Base-by-base conservation (phyloP, 2,113 vertebrate genomes). In the Neolamprologus kungweensis region DNA sequence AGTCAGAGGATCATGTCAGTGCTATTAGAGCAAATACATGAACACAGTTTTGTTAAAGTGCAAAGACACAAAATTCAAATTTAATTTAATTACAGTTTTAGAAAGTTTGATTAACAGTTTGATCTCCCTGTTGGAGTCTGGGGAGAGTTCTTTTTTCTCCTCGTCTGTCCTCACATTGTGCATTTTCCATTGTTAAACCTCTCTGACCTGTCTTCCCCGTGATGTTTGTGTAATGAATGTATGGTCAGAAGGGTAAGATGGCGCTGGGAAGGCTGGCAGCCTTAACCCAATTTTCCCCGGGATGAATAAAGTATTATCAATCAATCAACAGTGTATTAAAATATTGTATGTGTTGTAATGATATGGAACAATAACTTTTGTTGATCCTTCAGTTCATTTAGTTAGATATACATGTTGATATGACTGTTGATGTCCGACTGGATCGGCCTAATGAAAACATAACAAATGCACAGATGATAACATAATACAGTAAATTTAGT, bases 231-330 rank as follows among this genome's bases (percentile, higher is more conserved):
- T 58, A 28, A 28, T 58, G 55, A 0, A 5, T 5, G 55, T 58
- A 16, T 0, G 4, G 55, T 5, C 4, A 0, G 55, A 58, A 58
- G 13, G 55, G 2, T 28, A 58, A 58, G 7, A 58, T 58, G 55
- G 23, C 23, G 0, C 55, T 58, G 55, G 23, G 55, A 58, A 58
- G 23, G 26, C 55, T 58, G 26, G 26, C 55, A 58, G 5, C 13
- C 55, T 58, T 58, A 58, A 28, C 26, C 55, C 26, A 58, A 0
- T 28, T 58, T 58, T 1, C 0, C 1, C 1, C 0, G 1, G 13
- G 26, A 28, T 58, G 55, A 58, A 58, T 58, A 16, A 58, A 53
- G 19, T 9, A 58, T 58, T 58, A 16, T 58, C 23, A 58, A 58
- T 58, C 3, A 58, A 58, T 16, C 13, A 58, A 58, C 1, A 1